phyloP scores from a whole-genome alignment of 2,888 invertebrate genomes.

The Latrodectus hesperus region DNA sequence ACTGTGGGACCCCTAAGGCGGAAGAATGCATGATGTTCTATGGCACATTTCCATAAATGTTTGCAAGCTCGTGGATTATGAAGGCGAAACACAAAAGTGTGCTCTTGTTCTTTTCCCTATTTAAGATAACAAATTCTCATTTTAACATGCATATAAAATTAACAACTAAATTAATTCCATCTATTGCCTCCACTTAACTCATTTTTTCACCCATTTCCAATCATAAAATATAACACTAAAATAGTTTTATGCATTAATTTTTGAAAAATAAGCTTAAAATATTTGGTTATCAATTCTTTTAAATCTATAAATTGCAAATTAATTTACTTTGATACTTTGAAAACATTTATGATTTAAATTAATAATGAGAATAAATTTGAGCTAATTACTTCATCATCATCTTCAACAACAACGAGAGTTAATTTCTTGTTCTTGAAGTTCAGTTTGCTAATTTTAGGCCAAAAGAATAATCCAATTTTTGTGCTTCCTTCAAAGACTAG shows the following conservation, averaged over 20 bases:
- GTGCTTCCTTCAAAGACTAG: constrained; percentile 96
- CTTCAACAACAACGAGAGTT: constrained; percentile 97
- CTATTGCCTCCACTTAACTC: too few species aligned
- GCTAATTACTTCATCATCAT: constrained; percentile 87
- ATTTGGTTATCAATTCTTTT: too few species aligned
- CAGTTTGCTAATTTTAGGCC: constrained; percentile 97
- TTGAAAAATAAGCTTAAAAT: too few species aligned
- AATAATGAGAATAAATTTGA: not conserved
- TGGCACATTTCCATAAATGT: constrained; percentile 99
- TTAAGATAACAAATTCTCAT: not conserved
- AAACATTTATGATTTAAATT: too few species aligned
- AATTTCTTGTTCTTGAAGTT: constrained; percentile 99
- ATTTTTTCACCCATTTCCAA: too few species aligned
- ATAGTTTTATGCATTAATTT: not conserved
- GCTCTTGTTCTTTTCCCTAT: constrained; percentile 84
- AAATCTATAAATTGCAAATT: too few species aligned
- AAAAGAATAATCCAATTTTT: constrained; percentile 98
- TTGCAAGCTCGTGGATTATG: constrained; percentile 99
- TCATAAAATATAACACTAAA: not conserved
- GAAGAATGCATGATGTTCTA: constrained; percentile 99
- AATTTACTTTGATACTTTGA: too few species aligned
- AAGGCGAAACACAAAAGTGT: constrained; percentile 96
- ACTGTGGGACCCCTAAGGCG: constrained; percentile 83
- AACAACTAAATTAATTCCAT: too few species aligned
- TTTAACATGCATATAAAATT: too few species aligned